Conservation (phyloP, 2,797 vertebrate species). For the Poeciliopsis gracilis region DNA sequence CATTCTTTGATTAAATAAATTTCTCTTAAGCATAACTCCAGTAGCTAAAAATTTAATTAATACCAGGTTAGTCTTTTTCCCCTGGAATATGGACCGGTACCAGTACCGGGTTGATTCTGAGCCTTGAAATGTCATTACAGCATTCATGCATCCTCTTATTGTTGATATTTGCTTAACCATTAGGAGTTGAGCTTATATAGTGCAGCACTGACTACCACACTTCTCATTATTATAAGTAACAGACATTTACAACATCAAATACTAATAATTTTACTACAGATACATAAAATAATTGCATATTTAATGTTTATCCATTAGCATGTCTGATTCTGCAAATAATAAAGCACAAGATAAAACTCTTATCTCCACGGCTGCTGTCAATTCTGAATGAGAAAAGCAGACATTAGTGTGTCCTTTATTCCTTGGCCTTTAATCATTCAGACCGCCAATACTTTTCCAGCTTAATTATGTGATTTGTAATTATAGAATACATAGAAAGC, state of each 20-base stretch:
- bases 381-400: neutral
- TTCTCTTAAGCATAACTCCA: too few species aligned
- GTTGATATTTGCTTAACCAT: neutral
- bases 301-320: neutral
- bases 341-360: neutral
- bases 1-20: too few species aligned
- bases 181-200: neutral
- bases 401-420: neutral
- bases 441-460: neutral
- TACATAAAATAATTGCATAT: neutral
- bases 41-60: too few species aligned
- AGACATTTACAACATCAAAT: neutral
- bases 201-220: neutral
- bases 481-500: neutral
- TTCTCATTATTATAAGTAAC: neutral
- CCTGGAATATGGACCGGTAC: too few species aligned
- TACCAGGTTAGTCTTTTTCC: too few species aligned
- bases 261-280: neutral
- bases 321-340: neutral
- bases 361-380: neutral
- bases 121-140: neutral
- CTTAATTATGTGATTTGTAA: neutral
- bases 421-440: neutral
- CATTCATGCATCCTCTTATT: neutral
- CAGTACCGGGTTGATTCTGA: too few species aligned